Percentiles rank a stretch among this genome's conserved stretches.
phyloP scores from a whole-genome alignment of 1,140 invertebrate genomes.

The Thrips palmi region DNA sequence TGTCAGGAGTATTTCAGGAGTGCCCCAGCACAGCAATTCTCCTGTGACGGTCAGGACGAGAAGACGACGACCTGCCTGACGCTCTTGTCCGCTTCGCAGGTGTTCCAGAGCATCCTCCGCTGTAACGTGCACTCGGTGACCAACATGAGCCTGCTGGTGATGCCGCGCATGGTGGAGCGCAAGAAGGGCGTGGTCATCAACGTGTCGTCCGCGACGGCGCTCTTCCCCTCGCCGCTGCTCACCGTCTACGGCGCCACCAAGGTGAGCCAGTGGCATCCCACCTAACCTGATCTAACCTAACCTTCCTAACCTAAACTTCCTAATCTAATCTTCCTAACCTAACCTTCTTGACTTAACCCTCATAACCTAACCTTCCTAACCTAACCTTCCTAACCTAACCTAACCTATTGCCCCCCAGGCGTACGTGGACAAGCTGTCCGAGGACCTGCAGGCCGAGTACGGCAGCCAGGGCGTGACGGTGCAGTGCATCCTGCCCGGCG shows the following conservation, averaged over 20 bases:
- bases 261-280: slow-evolving; percentile 26
- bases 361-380: not conserved
- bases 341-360: not conserved
- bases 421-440: slow-evolving; percentile 70
- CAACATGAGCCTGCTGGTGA: slow-evolving; percentile 46
- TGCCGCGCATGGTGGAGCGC: slow-evolving; percentile 76
- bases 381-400: not conserved
- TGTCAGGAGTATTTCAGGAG: no score
- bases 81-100: not conserved
- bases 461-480: slow-evolving; percentile 54
- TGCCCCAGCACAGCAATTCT: no score
- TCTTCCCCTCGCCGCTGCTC: slow-evolving; percentile 64
- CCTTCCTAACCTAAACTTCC: not conserved
- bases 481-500: slow-evolving; percentile 72
- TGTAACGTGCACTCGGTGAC: slow-evolving; percentile 40
- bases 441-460: slow-evolving; percentile 64
- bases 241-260: slow-evolving; percentile 80
- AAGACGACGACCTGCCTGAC: slow-evolving; percentile 17
- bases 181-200: slow-evolving; percentile 81
- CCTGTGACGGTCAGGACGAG: slow-evolving; percentile 4
- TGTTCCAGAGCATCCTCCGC: slow-evolving; percentile 29
- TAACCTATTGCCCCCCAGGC: slow-evolving; percentile 30
- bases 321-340: not conserved
- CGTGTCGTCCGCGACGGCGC: slow-evolving; percentile 66
- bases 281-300: not conserved